Evolutionary conservation across 2,888 invertebrate species (phyloP), one percentile per base, ranked within the genome.

Genomic region (Leptarthrus brevirostris): DNA sequence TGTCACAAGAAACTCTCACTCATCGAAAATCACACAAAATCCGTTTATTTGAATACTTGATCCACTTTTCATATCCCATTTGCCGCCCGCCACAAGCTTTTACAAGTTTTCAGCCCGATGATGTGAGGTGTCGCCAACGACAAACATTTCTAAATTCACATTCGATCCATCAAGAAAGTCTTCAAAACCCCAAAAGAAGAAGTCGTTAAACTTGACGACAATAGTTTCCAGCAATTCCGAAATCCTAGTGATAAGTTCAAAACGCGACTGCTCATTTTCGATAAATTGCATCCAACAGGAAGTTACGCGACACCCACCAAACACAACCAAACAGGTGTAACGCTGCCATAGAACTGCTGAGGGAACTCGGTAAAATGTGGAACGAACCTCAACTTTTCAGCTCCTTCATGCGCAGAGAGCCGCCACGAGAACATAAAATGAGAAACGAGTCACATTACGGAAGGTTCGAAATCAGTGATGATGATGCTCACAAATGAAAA

Each of bases 191-290:
- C 49, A 49, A 49, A 14, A 36, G 40, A 40, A 12, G n/a, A 40
- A 40, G 12, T 12, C n/a, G 40, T 40, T 40, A 12, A 12, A 12
- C 40, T n/a, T n/a, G n/a, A 8, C 40, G n/a, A 8, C 8, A 40
- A 40, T 12, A n/a, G 2, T 36, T 12, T 8, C 36, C 12, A 36
- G 16, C 10, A 58, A 20, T 58, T 58, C 58, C 36, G 58, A 34
- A 18, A 58, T 34, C 58, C 58, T 36, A 58, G 58, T 26, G 36
- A 58, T 58, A 20, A 36, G 36, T 58, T 36, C 36, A 36, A 36
- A 36, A 58, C 18, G 58, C 34, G 58, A 58, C 36, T 36, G 58
- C 36, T 20, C 58, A 58, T 58, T 58, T 58, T 26, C 36, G 58
- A 26, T 36, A 58, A 26, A 14, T 34, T 58, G 58, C 54, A 26